Evolutionary conservation across 2,113 vertebrate species (phyloP), one percentile per base, ranked within the genome.

Genomic region (Pachyramphus minor): DNA sequence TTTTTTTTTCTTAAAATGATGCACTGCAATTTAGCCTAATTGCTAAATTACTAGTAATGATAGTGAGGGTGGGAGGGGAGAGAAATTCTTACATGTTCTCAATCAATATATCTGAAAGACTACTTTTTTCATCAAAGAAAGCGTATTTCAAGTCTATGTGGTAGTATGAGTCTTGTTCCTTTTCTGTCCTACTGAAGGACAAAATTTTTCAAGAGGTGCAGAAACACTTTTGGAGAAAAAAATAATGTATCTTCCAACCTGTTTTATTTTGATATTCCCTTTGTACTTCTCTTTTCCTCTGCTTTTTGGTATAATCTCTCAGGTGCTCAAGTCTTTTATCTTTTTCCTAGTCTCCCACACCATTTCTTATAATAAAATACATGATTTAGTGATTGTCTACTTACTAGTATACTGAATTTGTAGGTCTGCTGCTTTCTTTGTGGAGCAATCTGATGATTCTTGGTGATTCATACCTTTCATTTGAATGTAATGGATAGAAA

Each of bases 401-500:
- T 81, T 72, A 42, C 28, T 52, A 68, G 24, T 42, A 37, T 81
- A 71, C 19, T 64, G 77, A 91, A 85, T 96, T 78, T 91, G 41
- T 42, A 77, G 35, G 55, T 60, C 59, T 86, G 35, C 62, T 56
- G 50, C 85, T 91, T 91, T 81, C 50, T 85, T 27, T 79, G 78
- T 92, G 58, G 62, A 92, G 41, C 41, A 73, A 28, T 89, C 33
- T 87, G 72, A 66, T 94, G 50, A 87, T 96, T 95, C 63, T 77
- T 52, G 39, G 58, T 93, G 72, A 75, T 55, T 94, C 62, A 92
- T 85, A 95, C 28, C 74, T 96, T 95, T 95, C 42, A 35, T 76
- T 64, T 87, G 68, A 93, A 80, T 67, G 72, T 88, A 92, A 84
- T 53, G 87, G 89, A 84, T 66, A 74, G 76, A 95, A 85, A 67